phyloP scores from a whole-genome alignment of 2,888 invertebrate genomes.

The Adineta ricciae region DNA sequence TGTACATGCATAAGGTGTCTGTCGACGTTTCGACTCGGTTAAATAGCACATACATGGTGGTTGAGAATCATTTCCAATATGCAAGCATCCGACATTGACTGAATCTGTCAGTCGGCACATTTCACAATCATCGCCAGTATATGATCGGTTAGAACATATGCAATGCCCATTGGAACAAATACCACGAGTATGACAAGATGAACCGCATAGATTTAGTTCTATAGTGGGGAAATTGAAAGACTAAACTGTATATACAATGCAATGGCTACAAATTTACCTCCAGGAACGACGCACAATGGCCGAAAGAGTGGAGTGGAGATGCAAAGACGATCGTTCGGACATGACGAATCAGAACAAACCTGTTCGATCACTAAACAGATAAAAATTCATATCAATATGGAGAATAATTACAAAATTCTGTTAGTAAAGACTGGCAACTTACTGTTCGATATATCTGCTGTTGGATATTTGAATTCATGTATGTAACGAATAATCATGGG shows the following conservation, averaged over 20 bases:
- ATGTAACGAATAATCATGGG: neutral
- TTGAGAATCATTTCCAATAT: neutral
- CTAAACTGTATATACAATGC: neutral
- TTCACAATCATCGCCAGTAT: neutral
- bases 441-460: neutral
- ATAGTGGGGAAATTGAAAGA: neutral
- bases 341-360: neutral
- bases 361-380: neutral
- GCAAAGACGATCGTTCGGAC: neutral
- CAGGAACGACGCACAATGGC: neutral
- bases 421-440: too few species aligned
- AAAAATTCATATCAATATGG: too few species aligned
- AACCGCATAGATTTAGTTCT: neutral
- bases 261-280: neutral
- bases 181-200: neutral
- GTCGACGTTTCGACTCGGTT: neutral
- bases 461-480: conserved; percentile 17
- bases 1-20: neutral
- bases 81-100: neutral
- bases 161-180: conserved; percentile 4
- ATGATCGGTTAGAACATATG: neutral
- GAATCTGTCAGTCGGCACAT: neutral
- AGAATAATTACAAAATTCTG: too few species aligned
- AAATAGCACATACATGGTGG: conserved; percentile 2
- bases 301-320: neutral